Evolutionary conservation across 2,888 invertebrate genomes (phyloP), one percentile per base, ranked within the genome.

Genomic region (Tetanocera ferruginea): DNA sequence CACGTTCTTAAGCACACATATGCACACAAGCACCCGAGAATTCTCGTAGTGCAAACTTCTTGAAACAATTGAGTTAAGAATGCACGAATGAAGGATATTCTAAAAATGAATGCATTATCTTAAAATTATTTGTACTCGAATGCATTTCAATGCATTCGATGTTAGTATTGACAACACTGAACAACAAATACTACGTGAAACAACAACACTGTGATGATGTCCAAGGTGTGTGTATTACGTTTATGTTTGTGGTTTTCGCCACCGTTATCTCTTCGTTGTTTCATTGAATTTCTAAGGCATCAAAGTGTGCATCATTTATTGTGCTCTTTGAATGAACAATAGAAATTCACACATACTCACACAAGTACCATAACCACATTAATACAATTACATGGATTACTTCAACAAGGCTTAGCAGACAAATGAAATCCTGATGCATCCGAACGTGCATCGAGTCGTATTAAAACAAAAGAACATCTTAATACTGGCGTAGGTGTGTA

Each of bases 91-190:
- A 57, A 72, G 57, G 17, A 71, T 77, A 28, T 31, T 25, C 51
- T 25, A 74, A 49, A 49, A 64, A 74, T 51, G 37, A 28, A 62
- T 11, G 19, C 25, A 74, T 74, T 74, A 74, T 74, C 85, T 77
- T 85, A 84, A 85, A 86, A 86, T 85, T 84, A 86, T 86, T 86
- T 85, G 83, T 82, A 85, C 84, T 85, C 82, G 85, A 85, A 85
- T 86, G 85, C 85, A 85, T 83, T 84, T 82, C 82, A 86, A 85
- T 85, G 81, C 19, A 52, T 19, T 23, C 25, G 51, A n/a, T 64
- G 43, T 11, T 2, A 37, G 37, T 37, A 37, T 37, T 14, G 57
- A 23, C 57, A 19, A 23, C 57, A 23, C 23, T 19, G 8, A 14
- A n/a, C 57, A 23, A 17, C 17, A 25, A 57, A 17, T 31, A 31